Conservation (phyloP, 1,140 invertebrate species). For the Scaptomyza hsui region DNA sequence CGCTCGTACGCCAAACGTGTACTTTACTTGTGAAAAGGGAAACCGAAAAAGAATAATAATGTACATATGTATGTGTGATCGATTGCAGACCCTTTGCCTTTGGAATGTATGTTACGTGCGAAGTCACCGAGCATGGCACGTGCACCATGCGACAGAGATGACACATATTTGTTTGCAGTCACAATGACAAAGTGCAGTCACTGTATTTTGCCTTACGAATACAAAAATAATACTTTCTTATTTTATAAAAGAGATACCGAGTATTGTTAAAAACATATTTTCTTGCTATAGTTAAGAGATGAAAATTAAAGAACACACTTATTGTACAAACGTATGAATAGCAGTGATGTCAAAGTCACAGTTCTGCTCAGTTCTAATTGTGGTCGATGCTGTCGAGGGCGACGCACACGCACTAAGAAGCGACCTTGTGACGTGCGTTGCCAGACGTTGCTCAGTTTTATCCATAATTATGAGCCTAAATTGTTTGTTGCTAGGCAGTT, state of each 20-base stretch:
- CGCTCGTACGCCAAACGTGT: conserved; percentile 20
- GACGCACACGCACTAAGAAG: conserved; percentile 33
- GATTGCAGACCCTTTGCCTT: conserved; percentile 51
- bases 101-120: conserved; percentile 67
- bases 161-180: background rate
- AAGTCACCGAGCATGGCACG: conserved; percentile 47
- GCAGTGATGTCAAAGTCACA: background rate
- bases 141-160: conserved; percentile 55
- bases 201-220: background rate
- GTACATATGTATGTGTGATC: conserved; percentile 23
- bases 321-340: background rate
- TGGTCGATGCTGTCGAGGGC: conserved; percentile 21
- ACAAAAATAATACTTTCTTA: background rate
- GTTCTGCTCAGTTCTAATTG: conserved; percentile 11
- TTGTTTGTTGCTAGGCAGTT: conserved; percentile 32
- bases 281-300: background rate
- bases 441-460: background rate
- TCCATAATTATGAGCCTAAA: background rate
- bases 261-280: background rate
- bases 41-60: conserved; percentile 2
- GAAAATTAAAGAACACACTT: background rate
- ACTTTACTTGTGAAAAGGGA: conserved; percentile 7
- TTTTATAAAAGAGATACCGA: background rate
- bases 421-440: conserved; percentile 60
- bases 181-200: background rate